Evolutionary conservation across 2,113 vertebrate species (phyloP), one percentile per base, ranked within the genome.

Genomic region (Strix uralensis): DNA sequence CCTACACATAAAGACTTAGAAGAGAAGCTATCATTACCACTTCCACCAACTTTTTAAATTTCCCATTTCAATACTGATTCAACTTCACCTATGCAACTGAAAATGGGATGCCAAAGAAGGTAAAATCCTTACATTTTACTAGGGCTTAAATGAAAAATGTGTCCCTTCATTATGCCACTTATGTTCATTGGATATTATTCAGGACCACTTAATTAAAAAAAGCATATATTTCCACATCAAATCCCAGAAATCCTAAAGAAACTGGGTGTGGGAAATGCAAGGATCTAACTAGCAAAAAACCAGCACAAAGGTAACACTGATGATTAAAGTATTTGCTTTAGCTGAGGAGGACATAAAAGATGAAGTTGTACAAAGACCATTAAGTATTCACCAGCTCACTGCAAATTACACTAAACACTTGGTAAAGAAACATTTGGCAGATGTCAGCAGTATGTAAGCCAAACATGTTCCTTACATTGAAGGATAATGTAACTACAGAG

Each of bases 401-500:
- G 94, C 92, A 97, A 96, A 97, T 92, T 85, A 94, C 93, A 89
- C 93, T 67, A 20, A 97, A 90, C 95, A 91, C 82, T 95, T 49
- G 81, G 91, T 79, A 86, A 96, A 96, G 94, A 96, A 97, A 97
- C 91, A 75, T 75, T 97, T 95, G 97, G 97, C 97, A 98, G 96
- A 97, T 95, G 77, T 47, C 34, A 75, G 95, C 92, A 88, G 70
- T 70, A 63, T 78, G 70, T 81, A 82, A 94, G 96, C 97, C 97
- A 97, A 97, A 97, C 96, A 93, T 96, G 95, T 88, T 96, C 88
- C 96, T 97, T 85, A 91, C 96, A 94, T 93, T 97, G 98, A 97
- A 95, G 97, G 97, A 98, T 97, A 98, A 97, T 97, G 90, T 95
- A 96, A 97, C 94, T 97, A 81, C 81, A 91, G 80, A 94, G 74